phyloP scores from a whole-genome alignment of 2,797 vertebrate species.

The Calcarius lapponicus region DNA sequence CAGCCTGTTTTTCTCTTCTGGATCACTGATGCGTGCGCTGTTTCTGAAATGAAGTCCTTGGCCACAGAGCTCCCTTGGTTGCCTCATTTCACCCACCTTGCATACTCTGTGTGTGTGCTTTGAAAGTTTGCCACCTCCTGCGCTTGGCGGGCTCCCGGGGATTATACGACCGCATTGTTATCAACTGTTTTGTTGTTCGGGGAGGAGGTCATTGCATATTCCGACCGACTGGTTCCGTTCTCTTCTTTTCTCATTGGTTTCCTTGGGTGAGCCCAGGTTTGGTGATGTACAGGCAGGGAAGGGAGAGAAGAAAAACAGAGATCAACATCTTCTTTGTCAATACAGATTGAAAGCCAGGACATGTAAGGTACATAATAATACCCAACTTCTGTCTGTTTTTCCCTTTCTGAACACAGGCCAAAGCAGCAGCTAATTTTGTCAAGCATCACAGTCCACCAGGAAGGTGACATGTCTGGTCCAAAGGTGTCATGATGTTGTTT shows the following conservation, averaged over 20 bases:
- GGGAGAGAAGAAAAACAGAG: conserved; percentile 56
- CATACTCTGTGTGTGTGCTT: conserved; percentile 51
- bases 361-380: not conserved
- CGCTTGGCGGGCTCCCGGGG: conserved; percentile 13
- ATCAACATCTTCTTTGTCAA: conserved; percentile 29
- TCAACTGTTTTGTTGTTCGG: conserved; percentile 86
- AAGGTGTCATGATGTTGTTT: not conserved
- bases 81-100: conserved; percentile 73
- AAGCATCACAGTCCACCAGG: not conserved
- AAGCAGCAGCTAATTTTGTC: not conserved
- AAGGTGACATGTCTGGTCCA: not conserved
- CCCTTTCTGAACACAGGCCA: not conserved
- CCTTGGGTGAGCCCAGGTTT: conserved; percentile 74
- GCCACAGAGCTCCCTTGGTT: conserved; percentile 71
- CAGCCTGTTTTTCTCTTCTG: conserved; percentile 56
- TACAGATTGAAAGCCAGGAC: not conserved
- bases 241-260: conserved; percentile 96
- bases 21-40: conserved; percentile 57
- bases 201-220: conserved; percentile 94
- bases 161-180: conserved; percentile 88
- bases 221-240: conserved; percentile 88
- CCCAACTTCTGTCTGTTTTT: not conserved
- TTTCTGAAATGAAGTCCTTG: conserved; percentile 73
- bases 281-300: not conserved
- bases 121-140: conserved; percentile 62